These are phyloP conservation scores for Mastomys coucha DNA, from an alignment of 2,113 vertebrate genomes.

Conservation along the genomic window DNA sequence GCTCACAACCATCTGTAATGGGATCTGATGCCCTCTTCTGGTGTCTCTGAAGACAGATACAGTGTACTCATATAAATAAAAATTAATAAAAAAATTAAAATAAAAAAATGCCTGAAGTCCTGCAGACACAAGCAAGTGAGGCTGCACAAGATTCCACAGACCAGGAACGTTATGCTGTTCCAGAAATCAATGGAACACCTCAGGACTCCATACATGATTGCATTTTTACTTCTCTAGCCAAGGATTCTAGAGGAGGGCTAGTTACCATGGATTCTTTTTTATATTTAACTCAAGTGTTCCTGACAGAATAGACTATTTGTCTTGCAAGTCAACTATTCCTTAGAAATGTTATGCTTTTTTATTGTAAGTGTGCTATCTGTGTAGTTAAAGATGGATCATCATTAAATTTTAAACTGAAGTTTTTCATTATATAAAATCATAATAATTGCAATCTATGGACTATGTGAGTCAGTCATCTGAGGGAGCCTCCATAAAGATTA, in stretches of 20 bases:
- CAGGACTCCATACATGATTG: background rate
- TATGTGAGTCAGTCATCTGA: background rate
- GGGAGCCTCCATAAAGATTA: background rate
- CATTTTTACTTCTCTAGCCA: background rate
- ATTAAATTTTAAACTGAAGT: background rate
- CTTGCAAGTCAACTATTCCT: background rate
- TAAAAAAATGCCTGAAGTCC: background rate
- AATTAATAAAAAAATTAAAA: too few relatives aligned
- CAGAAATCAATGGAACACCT: background rate
- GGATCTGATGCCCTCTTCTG: too few relatives aligned
- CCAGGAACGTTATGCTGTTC: background rate
- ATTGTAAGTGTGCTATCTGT: background rate
- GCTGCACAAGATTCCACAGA: background rate
- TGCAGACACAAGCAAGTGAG: background rate
- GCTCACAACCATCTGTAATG: too few relatives aligned
- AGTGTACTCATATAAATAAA: too few relatives aligned
- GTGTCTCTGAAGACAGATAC: too few relatives aligned
- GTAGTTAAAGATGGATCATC: background rate
- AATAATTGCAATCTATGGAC: background rate
- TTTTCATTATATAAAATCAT: background rate
- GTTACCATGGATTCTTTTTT: background rate
- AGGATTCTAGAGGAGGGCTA: background rate
- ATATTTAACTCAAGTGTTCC: slow-evolving; percentile 9
- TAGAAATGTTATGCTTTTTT: background rate
- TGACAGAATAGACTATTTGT: background rate